These are phyloP conservation scores for Hypothenemus hampei DNA, from an alignment of 1,140 invertebrate species.

Conservation along the genomic window DNA sequence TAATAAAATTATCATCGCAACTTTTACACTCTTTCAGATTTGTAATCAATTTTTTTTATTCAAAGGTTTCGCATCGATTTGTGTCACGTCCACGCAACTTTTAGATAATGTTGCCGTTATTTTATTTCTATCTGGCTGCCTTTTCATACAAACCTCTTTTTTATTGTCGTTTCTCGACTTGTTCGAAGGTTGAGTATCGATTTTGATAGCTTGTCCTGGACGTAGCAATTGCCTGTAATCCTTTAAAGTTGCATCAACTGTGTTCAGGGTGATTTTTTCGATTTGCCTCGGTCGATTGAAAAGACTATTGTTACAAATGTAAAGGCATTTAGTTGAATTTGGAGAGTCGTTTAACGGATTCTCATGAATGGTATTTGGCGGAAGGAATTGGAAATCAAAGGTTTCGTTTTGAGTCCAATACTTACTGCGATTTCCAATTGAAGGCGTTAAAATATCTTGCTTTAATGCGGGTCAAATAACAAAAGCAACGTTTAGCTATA, in stretches of 20 bases:
- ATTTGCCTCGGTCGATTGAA: slow-evolving; percentile 33
- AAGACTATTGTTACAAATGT: slow-evolving; percentile 48
- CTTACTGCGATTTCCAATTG: slow-evolving; percentile 46
- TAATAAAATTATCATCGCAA: slow-evolving; percentile 61
- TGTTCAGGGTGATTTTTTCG: slow-evolving; percentile 39
- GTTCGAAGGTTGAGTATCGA: slow-evolving; percentile 48
- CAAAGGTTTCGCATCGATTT: slow-evolving; percentile 17
- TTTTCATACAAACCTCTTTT: slow-evolving; percentile 39
- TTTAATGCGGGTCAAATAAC: no score
- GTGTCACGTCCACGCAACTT: slow-evolving; percentile 42
- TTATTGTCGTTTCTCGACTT: slow-evolving; percentile 45
- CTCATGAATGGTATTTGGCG: slow-evolving; percentile 52
- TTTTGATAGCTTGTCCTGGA: slow-evolving; percentile 53
- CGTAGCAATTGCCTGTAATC: slow-evolving; percentile 43
- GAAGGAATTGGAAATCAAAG: slow-evolving; percentile 49
- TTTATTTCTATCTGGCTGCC: slow-evolving; percentile 15
- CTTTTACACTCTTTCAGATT: slow-evolving; percentile 45
- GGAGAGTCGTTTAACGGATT: slow-evolving; percentile 52
- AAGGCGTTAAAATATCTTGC: no score
- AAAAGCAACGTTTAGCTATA: no score
- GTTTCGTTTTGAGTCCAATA: slow-evolving; percentile 39
- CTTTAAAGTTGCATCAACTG: slow-evolving; percentile 40
- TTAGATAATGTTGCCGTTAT: slow-evolving; percentile 39
- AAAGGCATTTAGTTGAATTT: slow-evolving; percentile 48
- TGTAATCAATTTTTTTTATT: slow-evolving; percentile 39